phyloP scores from a whole-genome alignment of 2,888 invertebrate genomes.

The Stenoptilia bipunctidactyla region DNA sequence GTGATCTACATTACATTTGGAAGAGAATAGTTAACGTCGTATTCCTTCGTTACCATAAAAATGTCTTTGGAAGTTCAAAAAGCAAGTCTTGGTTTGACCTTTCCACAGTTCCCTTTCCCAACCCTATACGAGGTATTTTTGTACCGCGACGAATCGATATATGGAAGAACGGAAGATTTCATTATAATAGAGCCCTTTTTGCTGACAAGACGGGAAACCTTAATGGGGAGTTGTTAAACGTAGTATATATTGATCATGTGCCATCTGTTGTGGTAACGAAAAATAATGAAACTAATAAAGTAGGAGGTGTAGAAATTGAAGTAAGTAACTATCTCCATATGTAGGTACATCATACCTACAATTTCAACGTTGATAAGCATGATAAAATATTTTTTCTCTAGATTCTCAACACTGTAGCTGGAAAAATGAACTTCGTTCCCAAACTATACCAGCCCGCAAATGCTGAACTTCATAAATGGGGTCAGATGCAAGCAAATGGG shows the following conservation, averaged over 20 bases:
- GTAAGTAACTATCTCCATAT: conserved; percentile 36
- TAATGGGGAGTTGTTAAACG: conserved; percentile 69
- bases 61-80: conserved; percentile 25
- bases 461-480: conserved; percentile 77
- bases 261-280: conserved; percentile 72
- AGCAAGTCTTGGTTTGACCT: conserved; percentile 76
- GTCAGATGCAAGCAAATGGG: conserved; percentile 72
- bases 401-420: conserved; percentile 76
- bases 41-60: conserved; percentile 74
- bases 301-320: conserved; percentile 78
- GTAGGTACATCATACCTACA: conserved; percentile 12
- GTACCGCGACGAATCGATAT: conserved; percentile 74
- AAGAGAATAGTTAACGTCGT: conserved; percentile 80
- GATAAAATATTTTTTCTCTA: conserved; percentile 41
- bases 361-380: conserved; percentile 5
- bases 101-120: conserved; percentile 81
- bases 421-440: conserved; percentile 79
- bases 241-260: conserved; percentile 76
- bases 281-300: conserved; percentile 41
- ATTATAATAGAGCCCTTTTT: conserved; percentile 61
- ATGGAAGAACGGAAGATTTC: conserved; percentile 76
- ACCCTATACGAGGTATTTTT: conserved; percentile 64
- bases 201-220: conserved; percentile 73
- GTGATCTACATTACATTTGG: conserved; percentile 80
- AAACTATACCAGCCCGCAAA: conserved; percentile 76